Evolutionary conservation across 64 coral and sea anemone species (phyloP).

Genomic region (Anthopleura sola): DNA sequence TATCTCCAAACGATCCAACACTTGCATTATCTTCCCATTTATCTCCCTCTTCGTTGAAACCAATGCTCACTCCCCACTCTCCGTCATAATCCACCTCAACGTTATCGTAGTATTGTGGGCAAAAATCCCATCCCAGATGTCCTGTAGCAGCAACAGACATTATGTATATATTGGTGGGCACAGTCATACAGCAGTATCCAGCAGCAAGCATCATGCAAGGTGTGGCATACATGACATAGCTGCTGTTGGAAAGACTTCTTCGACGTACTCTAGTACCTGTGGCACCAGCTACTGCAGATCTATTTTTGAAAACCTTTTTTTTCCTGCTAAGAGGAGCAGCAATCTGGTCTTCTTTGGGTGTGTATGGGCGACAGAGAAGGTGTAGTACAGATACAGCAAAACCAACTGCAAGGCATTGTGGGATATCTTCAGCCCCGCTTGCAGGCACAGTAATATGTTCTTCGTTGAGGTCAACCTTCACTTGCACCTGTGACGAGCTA

Average conservation of each 20-base stretch:
- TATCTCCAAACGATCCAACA: background rate
- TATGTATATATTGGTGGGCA: conserved; percentile 38
- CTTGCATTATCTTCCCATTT: conserved; percentile 3
- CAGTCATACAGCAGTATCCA: conserved; percentile 38
- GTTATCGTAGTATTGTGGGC: background rate
- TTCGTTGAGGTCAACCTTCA: conserved; percentile 1
- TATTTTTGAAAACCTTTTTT: background rate
- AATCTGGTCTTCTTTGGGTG: background rate
- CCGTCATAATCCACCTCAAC: background rate
- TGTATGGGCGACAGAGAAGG: conserved; percentile 28
- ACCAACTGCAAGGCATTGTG: conserved; percentile 14
- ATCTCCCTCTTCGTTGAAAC: conserved; percentile 5
- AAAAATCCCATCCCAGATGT: conserved; percentile 3
- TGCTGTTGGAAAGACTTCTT: conserved; percentile 17
- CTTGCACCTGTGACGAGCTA: background rate
- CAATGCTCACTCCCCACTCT: background rate
- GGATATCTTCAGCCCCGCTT: background rate
- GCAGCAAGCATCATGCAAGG: conserved; percentile 28
- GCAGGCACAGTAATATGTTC: background rate
- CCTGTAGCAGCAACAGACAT: background rate
- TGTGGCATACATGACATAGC: background rate
- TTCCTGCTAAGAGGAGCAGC: conserved; percentile 23
- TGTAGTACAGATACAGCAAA: conserved; percentile 20
- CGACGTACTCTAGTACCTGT: background rate
- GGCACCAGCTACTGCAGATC: background rate